Evolutionary conservation across 2,113 vertebrate genomes (phyloP), one percentile per base, ranked within the genome.

Genomic region (Syrmaticus mikado): DNA sequence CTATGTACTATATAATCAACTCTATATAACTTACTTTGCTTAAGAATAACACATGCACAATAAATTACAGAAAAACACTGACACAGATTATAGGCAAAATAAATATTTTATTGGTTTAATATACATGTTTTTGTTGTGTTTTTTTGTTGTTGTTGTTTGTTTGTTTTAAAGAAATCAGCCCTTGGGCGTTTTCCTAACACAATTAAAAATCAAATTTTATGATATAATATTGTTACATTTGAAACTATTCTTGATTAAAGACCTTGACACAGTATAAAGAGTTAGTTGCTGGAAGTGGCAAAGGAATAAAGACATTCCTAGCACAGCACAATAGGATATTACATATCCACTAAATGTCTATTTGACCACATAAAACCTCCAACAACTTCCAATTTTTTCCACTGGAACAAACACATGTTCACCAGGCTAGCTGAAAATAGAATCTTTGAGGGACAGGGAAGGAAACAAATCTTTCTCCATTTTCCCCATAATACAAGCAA

Each of bases 51-150:
- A 10, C 13, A 66, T 3, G 20, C 14, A 52, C 27, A 91, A 52
- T 27, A 32, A 64, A 27, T 46, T 30, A 16, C 25, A 77, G 89
- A n/a, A 96, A 93, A 76, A 32, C 78, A 90, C 70, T 68, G 62
- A 94, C 85, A 94, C 82, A 73, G 89, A 72, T 72, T 96, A 73
- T 98, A 98, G 94, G 97, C 97, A 98, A 98, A 98, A 98, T 98
- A 98, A 98, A 98, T 98, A 98, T 95, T 98, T 98, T 98, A 98
- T 98, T 98, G 96, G 96, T 97, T 98, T 98, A 97, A 97, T 96
- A 95, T 94, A 91, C 90, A 89, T 50, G 45, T 79, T 87, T 72
- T 94, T 94, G 30, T 57, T 58, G 28, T 9, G 17, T 55, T 60
- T 76, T 85, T 67, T 92, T 93, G n/a, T n/a, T 66, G 13, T 53